Conservation (phyloP, 2,113 vertebrate genomes). For the Merops nubicus region DNA sequence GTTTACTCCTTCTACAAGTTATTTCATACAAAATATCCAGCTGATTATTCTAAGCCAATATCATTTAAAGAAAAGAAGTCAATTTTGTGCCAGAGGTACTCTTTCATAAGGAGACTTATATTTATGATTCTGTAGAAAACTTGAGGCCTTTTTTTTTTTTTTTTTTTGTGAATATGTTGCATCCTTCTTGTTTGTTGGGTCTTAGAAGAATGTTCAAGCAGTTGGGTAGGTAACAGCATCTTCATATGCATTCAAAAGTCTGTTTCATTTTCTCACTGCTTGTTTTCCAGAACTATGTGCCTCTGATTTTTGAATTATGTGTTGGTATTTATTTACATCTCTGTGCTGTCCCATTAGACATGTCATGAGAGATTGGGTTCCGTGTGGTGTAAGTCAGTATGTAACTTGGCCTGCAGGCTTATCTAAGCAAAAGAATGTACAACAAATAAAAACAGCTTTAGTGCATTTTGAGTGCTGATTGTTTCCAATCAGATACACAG, state of each 20-base stretch:
- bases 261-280: not conserved
- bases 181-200: conserved; percentile 39
- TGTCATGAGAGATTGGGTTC: not conserved
- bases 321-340: not conserved
- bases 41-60: not conserved
- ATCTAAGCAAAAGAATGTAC: conserved; percentile 24
- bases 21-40: not conserved
- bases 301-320: not conserved
- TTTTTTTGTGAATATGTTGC: not conserved
- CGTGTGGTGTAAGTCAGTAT: not conserved
- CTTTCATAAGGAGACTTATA: not conserved
- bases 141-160: not conserved
- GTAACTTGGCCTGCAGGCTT: conserved; percentile 8
- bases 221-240: conserved; percentile 39
- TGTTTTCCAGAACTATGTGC: not conserved
- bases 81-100: not conserved
- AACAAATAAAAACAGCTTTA: conserved; percentile 31
- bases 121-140: not conserved
- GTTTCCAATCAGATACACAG: conserved; percentile 18
- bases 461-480: conserved; percentile 27
- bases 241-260: not conserved
- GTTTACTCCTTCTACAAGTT: not conserved
- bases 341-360: not conserved
- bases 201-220: conserved; percentile 69
- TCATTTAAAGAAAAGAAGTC: not conserved